Evolutionary conservation across 1,140 invertebrate species (phyloP).

Genomic region (Trypoxylus dichotomus): DNA sequence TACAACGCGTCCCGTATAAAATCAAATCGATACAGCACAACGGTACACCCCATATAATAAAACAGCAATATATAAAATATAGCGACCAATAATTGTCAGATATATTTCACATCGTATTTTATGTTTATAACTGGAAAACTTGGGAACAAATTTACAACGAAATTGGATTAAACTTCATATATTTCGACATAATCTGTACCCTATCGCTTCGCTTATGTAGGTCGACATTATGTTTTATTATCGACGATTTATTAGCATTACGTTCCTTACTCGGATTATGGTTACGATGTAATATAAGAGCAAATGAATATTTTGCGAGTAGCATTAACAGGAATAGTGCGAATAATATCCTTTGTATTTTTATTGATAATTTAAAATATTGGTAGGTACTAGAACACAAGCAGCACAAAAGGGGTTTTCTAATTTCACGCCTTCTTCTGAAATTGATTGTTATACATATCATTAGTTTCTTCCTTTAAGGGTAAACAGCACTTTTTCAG

Average conservation of each 20-base stretch:
- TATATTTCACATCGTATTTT: constrained; percentile 22
- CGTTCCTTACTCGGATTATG: not conserved
- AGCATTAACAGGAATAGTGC: not conserved
- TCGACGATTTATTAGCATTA: constrained; percentile 1
- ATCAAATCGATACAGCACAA: constrained; percentile 5
- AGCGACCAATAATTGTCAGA: constrained; percentile 21
- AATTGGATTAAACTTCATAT: constrained; percentile 25
- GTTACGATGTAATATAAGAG: not conserved
- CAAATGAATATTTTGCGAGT: not conserved
- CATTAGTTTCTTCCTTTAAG: too few species aligned
- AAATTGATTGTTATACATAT: too few species aligned
- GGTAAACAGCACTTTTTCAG: too few species aligned
- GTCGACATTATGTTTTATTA: constrained; percentile 10
- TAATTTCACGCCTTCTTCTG: too few species aligned
- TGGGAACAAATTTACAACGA: constrained; percentile 24
- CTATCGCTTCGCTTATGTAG: not conserved
- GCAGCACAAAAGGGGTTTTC: too few species aligned
- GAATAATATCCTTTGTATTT: not conserved
- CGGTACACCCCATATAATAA: constrained; percentile 11
- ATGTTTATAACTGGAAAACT: constrained; percentile 22
- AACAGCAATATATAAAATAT: constrained; percentile 23
- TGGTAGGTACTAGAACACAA: too few species aligned
- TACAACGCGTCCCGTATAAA: not conserved
- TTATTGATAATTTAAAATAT: too few species aligned
- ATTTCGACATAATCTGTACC: constrained; percentile 11